Evolutionary conservation across 2,113 vertebrate species (phyloP).

Genomic region (Melierax canorus): DNA sequence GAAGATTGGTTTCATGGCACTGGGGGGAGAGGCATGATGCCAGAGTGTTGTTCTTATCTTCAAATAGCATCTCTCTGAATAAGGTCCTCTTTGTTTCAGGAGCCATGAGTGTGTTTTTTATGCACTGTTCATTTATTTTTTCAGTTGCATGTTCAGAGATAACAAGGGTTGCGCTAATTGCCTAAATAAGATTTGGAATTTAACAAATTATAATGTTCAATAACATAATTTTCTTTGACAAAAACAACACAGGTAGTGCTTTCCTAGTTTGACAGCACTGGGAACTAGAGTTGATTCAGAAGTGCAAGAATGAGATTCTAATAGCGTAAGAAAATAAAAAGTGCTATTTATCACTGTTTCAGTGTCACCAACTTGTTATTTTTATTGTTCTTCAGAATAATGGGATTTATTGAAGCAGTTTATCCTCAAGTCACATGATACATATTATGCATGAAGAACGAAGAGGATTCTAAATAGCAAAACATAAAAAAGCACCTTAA

Average conservation of each 20-base stretch:
- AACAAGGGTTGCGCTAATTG: conserved; percentile 35
- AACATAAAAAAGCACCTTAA: neutral
- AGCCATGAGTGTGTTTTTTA: neutral
- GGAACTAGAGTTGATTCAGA: neutral
- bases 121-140: neutral
- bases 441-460: neutral
- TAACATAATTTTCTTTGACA: conserved; percentile 5
- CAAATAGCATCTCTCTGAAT: conserved; percentile 8
- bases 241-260: neutral
- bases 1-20: neutral
- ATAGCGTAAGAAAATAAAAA: conserved; percentile 24
- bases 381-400: conserved; percentile 65
- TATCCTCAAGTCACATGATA: conserved; percentile 13
- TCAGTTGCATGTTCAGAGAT: conserved; percentile 13
- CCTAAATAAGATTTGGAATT: conserved; percentile 40
- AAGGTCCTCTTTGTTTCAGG: conserved; percentile 30
- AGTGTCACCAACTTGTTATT: conserved; percentile 49
- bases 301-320: conserved; percentile 26
- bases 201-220: conserved; percentile 17
- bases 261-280: neutral
- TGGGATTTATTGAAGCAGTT: conserved; percentile 52
- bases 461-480: neutral
- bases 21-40: neutral
- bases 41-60: conserved; percentile 2
- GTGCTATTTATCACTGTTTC: conserved; percentile 36